A percentile compares a stretch with the other conserved stretches of the same genome.
Conservation (phyloP, 2,113 vertebrate species). For the Tachycineta bicolor region DNA sequence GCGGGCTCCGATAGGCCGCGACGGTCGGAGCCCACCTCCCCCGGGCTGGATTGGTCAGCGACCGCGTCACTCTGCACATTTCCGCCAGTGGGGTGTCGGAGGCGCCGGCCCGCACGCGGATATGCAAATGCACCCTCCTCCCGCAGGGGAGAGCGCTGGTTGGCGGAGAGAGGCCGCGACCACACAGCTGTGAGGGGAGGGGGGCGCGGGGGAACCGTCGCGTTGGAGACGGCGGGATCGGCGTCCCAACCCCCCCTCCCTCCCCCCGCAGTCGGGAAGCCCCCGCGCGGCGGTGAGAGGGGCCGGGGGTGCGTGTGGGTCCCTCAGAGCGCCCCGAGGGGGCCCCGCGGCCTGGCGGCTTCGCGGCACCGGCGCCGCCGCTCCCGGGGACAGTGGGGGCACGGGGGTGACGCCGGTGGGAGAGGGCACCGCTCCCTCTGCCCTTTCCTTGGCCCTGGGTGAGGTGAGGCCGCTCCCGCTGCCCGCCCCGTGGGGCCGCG, state of each 20-base stretch:
- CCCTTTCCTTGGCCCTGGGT: not conserved
- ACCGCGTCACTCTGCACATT: not conserved
- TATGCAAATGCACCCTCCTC: not conserved
- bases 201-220: not conserved
- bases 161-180: slow-evolving; percentile 10
- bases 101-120: not conserved
- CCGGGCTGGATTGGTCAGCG: fast-evolving
- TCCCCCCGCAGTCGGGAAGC: not conserved
- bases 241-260: fast-evolving
- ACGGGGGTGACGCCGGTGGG: not conserved
- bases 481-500: not conserved
- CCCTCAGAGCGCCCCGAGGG: not conserved
- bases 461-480: not conserved
- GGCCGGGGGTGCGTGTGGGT: not conserved
- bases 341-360: not conserved
- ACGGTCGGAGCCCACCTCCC: fast-evolving
- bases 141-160: not conserved
- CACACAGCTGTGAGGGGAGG: not conserved
- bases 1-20: not conserved
- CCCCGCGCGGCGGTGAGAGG: not conserved
- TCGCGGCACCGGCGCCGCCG: not conserved
- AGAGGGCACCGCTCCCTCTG: not conserved
- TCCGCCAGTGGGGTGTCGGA: not conserved
- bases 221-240: not conserved
- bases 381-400: no score